Conservation (phyloP, 2,797 vertebrate genomes). For the Acipenser transmontanus region DNA sequence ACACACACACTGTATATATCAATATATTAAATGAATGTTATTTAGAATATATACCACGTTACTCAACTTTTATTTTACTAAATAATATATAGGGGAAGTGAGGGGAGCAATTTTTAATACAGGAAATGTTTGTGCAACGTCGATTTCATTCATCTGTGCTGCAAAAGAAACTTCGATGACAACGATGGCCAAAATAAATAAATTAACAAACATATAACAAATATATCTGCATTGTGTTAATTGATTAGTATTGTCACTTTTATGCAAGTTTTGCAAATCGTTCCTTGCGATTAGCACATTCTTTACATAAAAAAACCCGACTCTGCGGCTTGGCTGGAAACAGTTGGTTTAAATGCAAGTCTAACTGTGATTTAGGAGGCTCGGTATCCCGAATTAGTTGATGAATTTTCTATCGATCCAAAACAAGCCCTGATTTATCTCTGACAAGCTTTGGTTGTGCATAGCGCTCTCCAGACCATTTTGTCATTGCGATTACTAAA, state of each 20-base stretch:
- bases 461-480: conserved; percentile 48
- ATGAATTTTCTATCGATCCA: conserved; percentile 96
- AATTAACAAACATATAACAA: too few relatives aligned
- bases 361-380: conserved; percentile 77
- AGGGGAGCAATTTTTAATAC: too few relatives aligned
- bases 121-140: too few relatives aligned
- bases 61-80: too few relatives aligned
- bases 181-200: too few relatives aligned
- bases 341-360: conserved; percentile 54
- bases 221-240: too few relatives aligned
- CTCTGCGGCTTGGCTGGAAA: conserved; percentile 20
- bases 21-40: too few relatives aligned
- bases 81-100: too few relatives aligned
- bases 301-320: conserved; percentile 20
- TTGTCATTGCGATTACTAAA: conserved; percentile 46
- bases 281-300: conserved; percentile 28
- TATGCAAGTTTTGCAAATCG: conserved; percentile 36
- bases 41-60: too few relatives aligned
- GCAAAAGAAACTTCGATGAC: too few relatives aligned
- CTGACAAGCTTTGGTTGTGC: conserved; percentile 68
- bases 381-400: conserved; percentile 89
- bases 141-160: too few relatives aligned
- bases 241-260: conserved; percentile 24
- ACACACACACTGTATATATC: too few relatives aligned
- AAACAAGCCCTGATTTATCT: conserved; percentile 81